Conservation (phyloP, 1,140 invertebrate species). For the Pinna nobilis region DNA sequence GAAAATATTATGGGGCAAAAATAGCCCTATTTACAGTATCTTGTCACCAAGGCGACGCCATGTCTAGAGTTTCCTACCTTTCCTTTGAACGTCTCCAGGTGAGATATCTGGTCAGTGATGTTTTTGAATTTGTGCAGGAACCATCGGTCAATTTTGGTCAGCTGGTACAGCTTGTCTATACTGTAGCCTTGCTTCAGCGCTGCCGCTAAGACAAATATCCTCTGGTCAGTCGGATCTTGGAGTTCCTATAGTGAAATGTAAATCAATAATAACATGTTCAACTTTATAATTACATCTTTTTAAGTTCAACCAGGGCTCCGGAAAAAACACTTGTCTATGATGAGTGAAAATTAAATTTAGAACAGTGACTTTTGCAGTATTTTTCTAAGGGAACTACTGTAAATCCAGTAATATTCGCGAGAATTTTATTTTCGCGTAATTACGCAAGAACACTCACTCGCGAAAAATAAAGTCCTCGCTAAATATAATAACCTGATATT, state of each 20-base stretch:
- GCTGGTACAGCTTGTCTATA: conserved; percentile 88
- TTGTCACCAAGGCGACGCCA: background rate
- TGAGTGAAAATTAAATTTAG: too few relatives aligned
- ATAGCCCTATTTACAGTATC: too few relatives aligned
- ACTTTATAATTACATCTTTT: background rate
- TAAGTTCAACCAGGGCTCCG: too few relatives aligned
- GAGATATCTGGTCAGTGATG: conserved; percentile 85
- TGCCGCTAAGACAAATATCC: conserved; percentile 97
- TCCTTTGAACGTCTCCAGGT: conserved; percentile 77
- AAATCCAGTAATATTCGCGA: too few relatives aligned
- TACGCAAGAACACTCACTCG: too few relatives aligned
- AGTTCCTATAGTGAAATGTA: conserved; percentile 85
- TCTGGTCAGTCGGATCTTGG: conserved; percentile 94
- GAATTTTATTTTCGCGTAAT: too few relatives aligned
- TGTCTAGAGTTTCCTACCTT: conserved; percentile 44
- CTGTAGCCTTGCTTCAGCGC: conserved; percentile 88
- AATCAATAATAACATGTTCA: background rate
- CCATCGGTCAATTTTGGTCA: conserved; percentile 98
- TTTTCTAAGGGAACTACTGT: too few relatives aligned
- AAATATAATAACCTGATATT: too few relatives aligned
- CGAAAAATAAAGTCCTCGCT: too few relatives aligned
- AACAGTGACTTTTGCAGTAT: too few relatives aligned
- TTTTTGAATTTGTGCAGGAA: conserved; percentile 97
- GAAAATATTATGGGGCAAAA: too few relatives aligned
- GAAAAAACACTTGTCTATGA: too few relatives aligned